These are phyloP conservation scores for Laothoe populi DNA, from an alignment of 2,888 invertebrate genomes.

Conservation along the genomic window DNA sequence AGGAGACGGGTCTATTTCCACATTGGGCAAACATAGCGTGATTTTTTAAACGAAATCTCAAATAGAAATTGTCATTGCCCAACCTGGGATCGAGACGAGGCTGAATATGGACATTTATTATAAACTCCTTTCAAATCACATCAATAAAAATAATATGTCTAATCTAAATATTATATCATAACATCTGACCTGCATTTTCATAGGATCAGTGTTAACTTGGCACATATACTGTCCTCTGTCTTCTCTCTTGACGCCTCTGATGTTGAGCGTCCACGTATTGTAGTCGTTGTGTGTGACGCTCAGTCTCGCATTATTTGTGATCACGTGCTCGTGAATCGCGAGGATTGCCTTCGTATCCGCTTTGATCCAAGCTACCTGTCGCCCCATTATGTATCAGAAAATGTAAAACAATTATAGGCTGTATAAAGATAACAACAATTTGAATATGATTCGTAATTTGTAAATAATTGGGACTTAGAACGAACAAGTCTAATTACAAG, in stretches of 20 bases:
- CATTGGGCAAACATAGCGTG: not conserved
- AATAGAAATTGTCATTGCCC: not conserved
- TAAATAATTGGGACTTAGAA: constrained; percentile 65
- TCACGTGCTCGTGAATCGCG: constrained; percentile 96
- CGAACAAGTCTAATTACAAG: constrained; percentile 80
- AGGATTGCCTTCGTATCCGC: constrained; percentile 96
- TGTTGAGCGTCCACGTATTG: constrained; percentile 96
- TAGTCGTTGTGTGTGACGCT: constrained; percentile 96
- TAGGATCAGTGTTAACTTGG: constrained; percentile 97
- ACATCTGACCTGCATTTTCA: constrained; percentile 93
- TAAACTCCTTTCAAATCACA: too few species aligned
- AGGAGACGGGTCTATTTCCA: not conserved
- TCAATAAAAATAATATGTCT: too few species aligned
- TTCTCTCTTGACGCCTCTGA: constrained; percentile 92
- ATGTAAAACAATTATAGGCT: constrained; percentile 19
- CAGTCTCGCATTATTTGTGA: constrained; percentile 95
- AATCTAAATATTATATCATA: not conserved
- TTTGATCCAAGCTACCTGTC: constrained; percentile 97
- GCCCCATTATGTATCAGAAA: constrained; percentile 40
- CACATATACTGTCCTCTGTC: constrained; percentile 97
- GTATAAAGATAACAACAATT: not conserved
- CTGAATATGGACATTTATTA: too few species aligned
- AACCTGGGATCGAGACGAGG: too few species aligned
- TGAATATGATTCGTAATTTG: constrained; percentile 21
- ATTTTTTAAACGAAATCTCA: too few species aligned